These are phyloP conservation scores for Apotomis betuletana DNA, from an alignment of 2,888 invertebrate genomes.

Conservation along the genomic window DNA sequence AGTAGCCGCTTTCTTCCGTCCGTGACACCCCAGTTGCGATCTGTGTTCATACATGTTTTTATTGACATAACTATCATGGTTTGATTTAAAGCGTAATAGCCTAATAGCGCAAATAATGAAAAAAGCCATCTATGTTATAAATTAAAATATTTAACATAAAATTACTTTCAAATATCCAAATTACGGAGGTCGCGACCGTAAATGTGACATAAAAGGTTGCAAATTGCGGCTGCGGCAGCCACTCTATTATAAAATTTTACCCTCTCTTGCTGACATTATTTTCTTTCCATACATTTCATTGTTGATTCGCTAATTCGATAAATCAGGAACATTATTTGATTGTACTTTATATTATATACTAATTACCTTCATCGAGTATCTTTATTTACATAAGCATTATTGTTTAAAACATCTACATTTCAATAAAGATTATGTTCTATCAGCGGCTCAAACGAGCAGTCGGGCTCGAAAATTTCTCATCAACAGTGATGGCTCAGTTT, in stretches of 20 bases:
- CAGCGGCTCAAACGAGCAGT: neutral
- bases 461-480: slow-evolving; percentile 16
- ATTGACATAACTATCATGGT: slow-evolving; percentile 49
- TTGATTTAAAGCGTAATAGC: neutral
- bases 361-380: neutral
- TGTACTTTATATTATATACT: neutral
- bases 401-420: neutral
- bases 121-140: neutral
- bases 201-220: slow-evolving; percentile 28
- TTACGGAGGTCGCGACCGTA: slow-evolving; percentile 5
- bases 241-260: slow-evolving; percentile 32
- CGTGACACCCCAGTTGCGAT: slow-evolving; percentile 77
- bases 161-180: slow-evolving; percentile 12
- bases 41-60: slow-evolving; percentile 64
- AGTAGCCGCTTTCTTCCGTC: slow-evolving; percentile 69
- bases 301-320: slow-evolving; percentile 13
- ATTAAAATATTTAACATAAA: slow-evolving; percentile 1
- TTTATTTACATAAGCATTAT: too few relatives aligned
- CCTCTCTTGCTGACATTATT: slow-evolving; percentile 18
- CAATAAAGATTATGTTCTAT: neutral
- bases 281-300: slow-evolving; percentile 14
- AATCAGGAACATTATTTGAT: slow-evolving; percentile 5
- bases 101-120: neutral
- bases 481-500: slow-evolving; percentile 12
- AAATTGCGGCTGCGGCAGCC: slow-evolving; percentile 22